These are phyloP conservation scores for Scartelaos histophorus DNA, from an alignment of 2,113 vertebrate species.

Conservation along the genomic window DNA sequence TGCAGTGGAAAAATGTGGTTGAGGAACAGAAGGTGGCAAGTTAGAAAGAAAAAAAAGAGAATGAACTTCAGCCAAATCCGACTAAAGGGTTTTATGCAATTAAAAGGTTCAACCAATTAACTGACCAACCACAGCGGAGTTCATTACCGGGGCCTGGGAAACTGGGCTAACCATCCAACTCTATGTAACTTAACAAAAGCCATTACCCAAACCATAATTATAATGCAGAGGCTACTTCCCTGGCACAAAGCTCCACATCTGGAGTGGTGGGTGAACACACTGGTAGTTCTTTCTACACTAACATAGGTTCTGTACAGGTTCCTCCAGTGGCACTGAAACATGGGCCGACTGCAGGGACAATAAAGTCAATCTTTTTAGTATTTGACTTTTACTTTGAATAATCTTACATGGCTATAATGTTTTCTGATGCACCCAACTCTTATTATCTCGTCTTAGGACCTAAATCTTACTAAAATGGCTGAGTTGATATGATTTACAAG, in stretches of 20 bases:
- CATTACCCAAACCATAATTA: background rate
- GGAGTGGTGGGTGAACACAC: background rate
- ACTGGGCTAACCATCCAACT: conserved; percentile 30
- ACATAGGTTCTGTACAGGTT: no score
- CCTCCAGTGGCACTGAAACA: no score
- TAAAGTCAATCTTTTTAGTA: no score
- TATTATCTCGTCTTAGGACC: no score
- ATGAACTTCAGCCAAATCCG: conserved; percentile 56
- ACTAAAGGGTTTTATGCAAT: conserved; percentile 55
- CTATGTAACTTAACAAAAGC: background rate
- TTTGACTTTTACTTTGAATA: no score
- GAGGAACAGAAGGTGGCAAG: conserved; percentile 31
- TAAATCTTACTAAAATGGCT: no score
- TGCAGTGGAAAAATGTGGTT: conserved; percentile 39
- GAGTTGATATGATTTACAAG: no score
- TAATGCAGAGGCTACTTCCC: background rate
- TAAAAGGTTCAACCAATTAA: conserved; percentile 64
- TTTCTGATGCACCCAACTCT: no score
- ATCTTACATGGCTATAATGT: no score
- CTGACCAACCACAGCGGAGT: conserved; percentile 52
- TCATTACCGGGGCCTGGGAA: conserved; percentile 69
- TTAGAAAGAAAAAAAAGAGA: background rate
- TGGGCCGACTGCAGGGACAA: no score
- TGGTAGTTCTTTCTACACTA: no score
- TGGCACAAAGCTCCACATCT: background rate